These are phyloP conservation scores for Apis florea DNA, from an alignment of 1,140 invertebrate genomes.

Conservation along the genomic window DNA sequence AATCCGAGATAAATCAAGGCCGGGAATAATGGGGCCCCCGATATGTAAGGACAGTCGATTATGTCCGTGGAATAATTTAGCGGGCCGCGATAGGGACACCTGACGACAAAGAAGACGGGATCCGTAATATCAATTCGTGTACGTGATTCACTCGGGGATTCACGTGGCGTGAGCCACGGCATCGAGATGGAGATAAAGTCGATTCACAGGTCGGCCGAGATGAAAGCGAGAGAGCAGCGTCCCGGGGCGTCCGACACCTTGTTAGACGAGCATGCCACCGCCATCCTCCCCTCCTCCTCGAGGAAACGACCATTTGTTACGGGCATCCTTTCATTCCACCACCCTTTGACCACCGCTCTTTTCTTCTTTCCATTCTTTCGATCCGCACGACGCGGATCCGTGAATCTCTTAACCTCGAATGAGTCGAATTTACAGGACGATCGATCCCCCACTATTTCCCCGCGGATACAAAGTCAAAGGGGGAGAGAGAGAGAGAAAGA, in stretches of 20 bases:
- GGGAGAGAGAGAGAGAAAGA: no score
- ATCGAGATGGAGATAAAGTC: slow-evolving; percentile 76
- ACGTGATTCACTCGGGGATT: slow-evolving; percentile 71
- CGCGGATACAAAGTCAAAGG: slow-evolving; percentile 8
- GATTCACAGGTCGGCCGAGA: slow-evolving; percentile 74
- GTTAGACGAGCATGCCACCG: slow-evolving; percentile 75
- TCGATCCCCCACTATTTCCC: not conserved
- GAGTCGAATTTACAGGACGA: slow-evolving; percentile 41
- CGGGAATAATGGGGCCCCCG: slow-evolving; percentile 27
- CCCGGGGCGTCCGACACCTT: slow-evolving; percentile 77
- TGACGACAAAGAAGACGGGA: slow-evolving; percentile 47
- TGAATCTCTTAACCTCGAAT: slow-evolving; percentile 37
- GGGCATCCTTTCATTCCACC: slow-evolving; percentile 63
- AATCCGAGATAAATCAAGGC: slow-evolving; percentile 48
- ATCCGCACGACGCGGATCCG: not conserved
- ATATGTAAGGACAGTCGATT: slow-evolving; percentile 46
- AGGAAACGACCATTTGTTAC: slow-evolving; percentile 77
- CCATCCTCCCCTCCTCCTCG: slow-evolving; percentile 34
- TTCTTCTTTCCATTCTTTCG: not conserved
- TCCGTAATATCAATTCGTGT: slow-evolving; percentile 73
- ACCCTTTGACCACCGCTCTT: slow-evolving; percentile 45
- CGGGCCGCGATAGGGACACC: slow-evolving; percentile 42
- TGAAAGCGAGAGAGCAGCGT: slow-evolving; percentile 72
- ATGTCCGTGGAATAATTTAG: slow-evolving; percentile 46
- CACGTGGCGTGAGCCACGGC: slow-evolving; percentile 65